Conservation (phyloP, 2,888 invertebrate genomes). For the Polydrusus tereticollis region DNA sequence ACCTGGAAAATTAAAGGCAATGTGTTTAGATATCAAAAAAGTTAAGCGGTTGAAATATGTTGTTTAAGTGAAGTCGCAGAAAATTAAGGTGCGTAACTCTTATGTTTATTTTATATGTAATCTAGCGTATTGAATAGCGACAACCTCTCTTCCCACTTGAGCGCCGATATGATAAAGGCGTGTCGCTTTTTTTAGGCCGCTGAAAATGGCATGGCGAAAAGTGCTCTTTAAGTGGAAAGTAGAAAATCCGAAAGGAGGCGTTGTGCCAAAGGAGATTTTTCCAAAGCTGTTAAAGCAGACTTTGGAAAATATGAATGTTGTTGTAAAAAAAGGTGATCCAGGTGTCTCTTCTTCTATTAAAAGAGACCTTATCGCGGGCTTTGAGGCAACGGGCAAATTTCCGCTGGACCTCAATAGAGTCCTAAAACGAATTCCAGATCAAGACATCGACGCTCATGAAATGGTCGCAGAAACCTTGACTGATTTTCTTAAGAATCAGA, state of each 20-base stretch:
- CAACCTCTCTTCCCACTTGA: slow-evolving; percentile 6
- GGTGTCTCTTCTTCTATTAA: slow-evolving; percentile 5
- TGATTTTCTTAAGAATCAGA: slow-evolving; percentile 4
- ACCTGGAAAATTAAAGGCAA: too few species aligned
- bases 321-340: background rate
- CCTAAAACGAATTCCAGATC: background rate
- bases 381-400: background rate
- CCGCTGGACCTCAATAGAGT: slow-evolving; percentile 5
- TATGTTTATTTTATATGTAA: too few species aligned
- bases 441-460: slow-evolving; percentile 1
- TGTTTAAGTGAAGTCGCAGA: too few species aligned
- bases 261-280: slow-evolving; percentile 9
- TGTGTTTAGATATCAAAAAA: too few species aligned
- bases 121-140: slow-evolving; percentile 18
- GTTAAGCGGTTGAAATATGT: too few species aligned
- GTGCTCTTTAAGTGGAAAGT: slow-evolving; percentile 3
- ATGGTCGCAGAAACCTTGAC: slow-evolving; percentile 6
- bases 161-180: slow-evolving; percentile 4
- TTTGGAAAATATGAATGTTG: background rate
- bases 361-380: background rate
- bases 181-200: background rate
- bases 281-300: background rate
- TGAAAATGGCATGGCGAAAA: slow-evolving; percentile 5
- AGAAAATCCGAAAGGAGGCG: background rate
- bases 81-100: too few species aligned